Evolutionary conservation across 2,113 vertebrate genomes (phyloP), one percentile per base, ranked within the genome.

Genomic region (Trichomycterus rosablanca): DNA sequence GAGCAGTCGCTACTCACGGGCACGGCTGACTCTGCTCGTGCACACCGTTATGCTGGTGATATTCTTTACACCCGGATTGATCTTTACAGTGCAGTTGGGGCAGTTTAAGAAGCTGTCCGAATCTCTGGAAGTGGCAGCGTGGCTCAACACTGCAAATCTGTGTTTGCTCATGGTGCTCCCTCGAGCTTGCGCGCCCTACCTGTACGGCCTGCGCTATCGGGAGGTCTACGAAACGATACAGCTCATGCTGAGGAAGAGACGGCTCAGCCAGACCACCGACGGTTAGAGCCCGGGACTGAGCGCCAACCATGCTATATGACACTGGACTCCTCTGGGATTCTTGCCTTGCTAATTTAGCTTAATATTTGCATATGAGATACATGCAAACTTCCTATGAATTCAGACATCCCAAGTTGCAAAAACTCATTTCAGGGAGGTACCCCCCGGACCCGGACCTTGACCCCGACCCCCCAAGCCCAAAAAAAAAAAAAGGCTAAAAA

Each of bases 151-250:
- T 0, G 16, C 79, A n/a, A 90, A 91, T 56, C 78, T 77, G 61
- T 73, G 81, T 55, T 34, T 90, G 1, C 58, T 90, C 2, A 85
- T 84, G 81, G 35, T 89, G 72, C 73, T 90, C 57, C 88, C 89
- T 12, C 68, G 85, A 39, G 83, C 76, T 1, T 67, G 83, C 26
- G 82, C 85, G 5, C 89, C 90, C 1, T 86, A 82, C 24, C 54
- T 91, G 49, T 91, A 91, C 6, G 79, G 84, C 16, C 75, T 91
- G 26, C 74, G 86, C 56, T 89, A 91, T 75, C 74, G 80, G 4
- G 85, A 90, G 63, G 68, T 91, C 59, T 76, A 81, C 14, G 63
- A 82, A 1, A 74, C 72, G 0, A 18, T 91, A 2, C 68, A 71
- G 68, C 59, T 78, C 26, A 72, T 78, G 42, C 65, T 89, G 62